Conservation (phyloP, 1,140 invertebrate species). For the Choristoneura fumiferana region DNA sequence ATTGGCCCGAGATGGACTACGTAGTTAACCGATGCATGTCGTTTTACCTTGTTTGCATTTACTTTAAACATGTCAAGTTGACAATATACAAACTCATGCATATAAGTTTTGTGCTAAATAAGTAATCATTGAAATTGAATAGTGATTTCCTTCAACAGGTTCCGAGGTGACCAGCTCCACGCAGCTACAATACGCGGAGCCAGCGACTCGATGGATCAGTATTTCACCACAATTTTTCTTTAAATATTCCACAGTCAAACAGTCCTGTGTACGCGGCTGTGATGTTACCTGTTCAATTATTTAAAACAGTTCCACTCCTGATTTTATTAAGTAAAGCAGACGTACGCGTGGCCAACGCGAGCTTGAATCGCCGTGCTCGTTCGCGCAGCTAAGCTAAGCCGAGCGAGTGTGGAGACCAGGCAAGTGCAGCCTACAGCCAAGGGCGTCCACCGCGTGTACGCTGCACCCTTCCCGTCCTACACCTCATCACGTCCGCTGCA, state of each 20-base stretch:
- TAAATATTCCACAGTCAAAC: not conserved
- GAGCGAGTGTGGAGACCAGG: conserved; percentile 36
- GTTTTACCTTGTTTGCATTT: no score
- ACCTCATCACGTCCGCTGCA: conserved; percentile 30
- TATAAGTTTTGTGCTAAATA: no score
- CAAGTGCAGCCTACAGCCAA: conserved; percentile 62
- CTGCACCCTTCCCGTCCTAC: conserved; percentile 28
- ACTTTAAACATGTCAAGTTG: not conserved
- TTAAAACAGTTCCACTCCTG: not conserved
- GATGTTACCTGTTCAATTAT: not conserved
- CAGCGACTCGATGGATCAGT: conserved; percentile 2
- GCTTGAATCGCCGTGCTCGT: conserved; percentile 36
- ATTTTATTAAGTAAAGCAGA: conserved; percentile 29
- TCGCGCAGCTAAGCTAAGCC: conserved; percentile 26
- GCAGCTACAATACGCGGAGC: not conserved
- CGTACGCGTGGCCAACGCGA: conserved; percentile 52
- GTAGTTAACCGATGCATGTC: no score
- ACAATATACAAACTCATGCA: no score
- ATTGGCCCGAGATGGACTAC: no score
- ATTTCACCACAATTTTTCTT: not conserved
- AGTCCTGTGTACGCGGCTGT: not conserved
- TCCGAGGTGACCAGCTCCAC: not conserved
- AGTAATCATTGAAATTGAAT: no score
- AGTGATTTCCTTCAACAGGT: conserved; percentile 13
- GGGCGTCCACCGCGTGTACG: conserved; percentile 56